Percentiles rank a stretch among this genome's conserved stretches.
These are phyloP conservation scores for Sycophila texana DNA, from an alignment of 2,888 invertebrate genomes.

Conservation along the genomic window DNA sequence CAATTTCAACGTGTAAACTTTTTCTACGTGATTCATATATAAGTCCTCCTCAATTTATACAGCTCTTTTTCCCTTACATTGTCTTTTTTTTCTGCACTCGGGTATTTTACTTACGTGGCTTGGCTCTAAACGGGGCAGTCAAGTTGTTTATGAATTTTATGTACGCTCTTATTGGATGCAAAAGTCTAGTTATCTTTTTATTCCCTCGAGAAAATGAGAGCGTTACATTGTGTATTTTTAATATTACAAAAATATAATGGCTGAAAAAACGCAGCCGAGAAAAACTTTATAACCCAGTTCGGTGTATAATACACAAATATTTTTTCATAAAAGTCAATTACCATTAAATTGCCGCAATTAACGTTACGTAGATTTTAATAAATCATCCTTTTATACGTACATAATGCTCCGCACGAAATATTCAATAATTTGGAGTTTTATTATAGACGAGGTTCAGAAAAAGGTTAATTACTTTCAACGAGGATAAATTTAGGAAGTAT, in stretches of 20 bases:
- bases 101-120: not conserved
- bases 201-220: not conserved
- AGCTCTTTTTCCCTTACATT: not conserved
- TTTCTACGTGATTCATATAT: not conserved
- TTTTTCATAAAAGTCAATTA: too few species aligned
- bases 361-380: too few species aligned
- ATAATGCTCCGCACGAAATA: too few species aligned
- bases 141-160: slow-evolving; percentile 18
- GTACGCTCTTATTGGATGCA: slow-evolving; percentile 8
- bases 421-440: too few species aligned
- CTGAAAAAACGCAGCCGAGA: not conserved
- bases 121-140: not conserved
- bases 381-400: too few species aligned
- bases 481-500: too few species aligned
- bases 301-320: too few species aligned
- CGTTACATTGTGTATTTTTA: slow-evolving; percentile 1
- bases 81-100: not conserved
- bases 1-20: not conserved
- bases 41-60: too few species aligned
- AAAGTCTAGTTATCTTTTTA: slow-evolving; percentile 16
- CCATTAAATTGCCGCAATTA: too few species aligned
- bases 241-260: not conserved
- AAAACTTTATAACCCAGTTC: not conserved
- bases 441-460: too few species aligned
- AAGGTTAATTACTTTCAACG: too few species aligned